Evolutionary conservation across 2,113 vertebrate species (phyloP), one percentile per base, ranked within the genome.

Genomic region (Todiramphus chloris): DNA sequence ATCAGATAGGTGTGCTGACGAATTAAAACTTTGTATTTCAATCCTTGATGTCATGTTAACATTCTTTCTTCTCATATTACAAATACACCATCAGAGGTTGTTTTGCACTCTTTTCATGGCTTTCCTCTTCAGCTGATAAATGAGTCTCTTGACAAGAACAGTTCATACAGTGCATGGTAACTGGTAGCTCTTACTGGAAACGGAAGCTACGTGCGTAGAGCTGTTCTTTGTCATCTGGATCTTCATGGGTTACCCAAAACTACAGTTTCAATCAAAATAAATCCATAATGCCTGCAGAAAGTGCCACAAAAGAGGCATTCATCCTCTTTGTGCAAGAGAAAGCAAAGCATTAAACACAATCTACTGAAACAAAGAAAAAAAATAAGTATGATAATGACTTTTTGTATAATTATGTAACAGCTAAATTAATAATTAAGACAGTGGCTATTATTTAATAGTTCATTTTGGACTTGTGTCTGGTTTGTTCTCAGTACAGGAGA

Each of bases 111-210:
- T 95, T 95, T 86, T 60, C 6, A 8, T 83, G 63, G 62, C 88
- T 94, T 91, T 94, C 72, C 30, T 92, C 67, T n/a, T 92, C 69
- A 82, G 41, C 13, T 97, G 95, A 84, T 79, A 66, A 72, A 86
- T 46, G 30, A 72, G 30, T 39, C 50, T 66, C 62, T 91, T 94
- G 87, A 96, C 73, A 76, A 67, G 69, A 80, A 86, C 85, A 46
- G 58, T 37, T 94, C 51, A 60, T 89, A 90, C 69, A 39, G 58
- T 82, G 75, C 75, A 44, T 58, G 62, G 30, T 63, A 91, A 64
- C 73, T 70, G 88, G 67, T 90, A 62, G 82, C 17, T 76, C 73
- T 50, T 76, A 23, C 6, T 94, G 90, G 43, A 31, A 91, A 68
- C 35, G 78, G 62, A 88, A 96, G 60, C 81, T 44, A 56, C 76